phyloP scores from a whole-genome alignment of 2,888 invertebrate genomes.

The Antitype chi region DNA sequence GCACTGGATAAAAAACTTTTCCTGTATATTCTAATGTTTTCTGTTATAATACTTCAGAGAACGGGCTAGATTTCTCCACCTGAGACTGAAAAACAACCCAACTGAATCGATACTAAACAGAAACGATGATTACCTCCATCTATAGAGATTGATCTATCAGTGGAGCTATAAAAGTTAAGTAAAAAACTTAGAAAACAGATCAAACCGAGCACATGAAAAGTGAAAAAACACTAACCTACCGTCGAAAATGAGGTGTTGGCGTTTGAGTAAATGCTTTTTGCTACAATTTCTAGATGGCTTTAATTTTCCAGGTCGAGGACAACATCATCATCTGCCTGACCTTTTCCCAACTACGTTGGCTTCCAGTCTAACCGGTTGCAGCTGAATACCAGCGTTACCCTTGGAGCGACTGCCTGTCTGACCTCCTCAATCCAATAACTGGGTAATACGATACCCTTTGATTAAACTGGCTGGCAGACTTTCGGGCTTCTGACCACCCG shows the following conservation, averaged over 20 bases:
- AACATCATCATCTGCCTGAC: background rate
- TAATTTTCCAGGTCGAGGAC: background rate
- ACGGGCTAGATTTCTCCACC: constrained; percentile 3
- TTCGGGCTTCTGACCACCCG: too few relatives aligned
- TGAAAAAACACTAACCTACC: too few relatives aligned
- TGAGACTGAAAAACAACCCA: constrained; percentile 6
- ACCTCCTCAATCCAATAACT: too few relatives aligned
- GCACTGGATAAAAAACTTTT: too few relatives aligned
- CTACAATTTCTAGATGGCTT: background rate
- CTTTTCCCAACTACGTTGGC: too few relatives aligned
- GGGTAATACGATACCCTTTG: too few relatives aligned
- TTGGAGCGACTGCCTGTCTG: too few relatives aligned
- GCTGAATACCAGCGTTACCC: too few relatives aligned
- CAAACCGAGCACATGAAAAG: background rate
- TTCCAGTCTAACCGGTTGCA: too few relatives aligned
- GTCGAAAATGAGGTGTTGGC: background rate
- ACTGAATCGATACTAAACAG: constrained; percentile 11
- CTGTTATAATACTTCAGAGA: background rate
- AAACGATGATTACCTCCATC: constrained; percentile 22
- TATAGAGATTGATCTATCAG: constrained; percentile 13
- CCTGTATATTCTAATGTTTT: background rate
- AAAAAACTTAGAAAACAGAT: background rate
- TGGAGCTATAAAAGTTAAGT: constrained; percentile 2
- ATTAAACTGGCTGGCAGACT: too few relatives aligned
- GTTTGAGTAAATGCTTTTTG: too few relatives aligned